These are phyloP conservation scores for Drosophila hydei DNA, from an alignment of 1,140 invertebrate genomes.

Conservation along the genomic window DNA sequence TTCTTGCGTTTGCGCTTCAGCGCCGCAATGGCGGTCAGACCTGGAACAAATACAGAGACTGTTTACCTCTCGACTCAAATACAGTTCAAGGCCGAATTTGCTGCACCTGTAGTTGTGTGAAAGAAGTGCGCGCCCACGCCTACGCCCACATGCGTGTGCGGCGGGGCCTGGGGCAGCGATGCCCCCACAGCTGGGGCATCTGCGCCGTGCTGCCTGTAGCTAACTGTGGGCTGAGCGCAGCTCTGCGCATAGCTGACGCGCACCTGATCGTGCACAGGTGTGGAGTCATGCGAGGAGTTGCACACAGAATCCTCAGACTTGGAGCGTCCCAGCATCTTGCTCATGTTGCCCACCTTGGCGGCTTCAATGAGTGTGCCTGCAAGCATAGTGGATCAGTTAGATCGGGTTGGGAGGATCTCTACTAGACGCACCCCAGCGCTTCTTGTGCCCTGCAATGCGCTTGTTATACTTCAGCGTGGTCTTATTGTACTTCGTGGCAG, in stretches of 20 bases:
- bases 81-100: not conserved
- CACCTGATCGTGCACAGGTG: conserved; percentile 74
- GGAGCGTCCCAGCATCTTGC: conserved; percentile 89
- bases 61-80: not conserved
- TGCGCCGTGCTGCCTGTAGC: conserved; percentile 50
- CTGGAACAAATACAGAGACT: conserved; percentile 35
- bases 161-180: conserved; percentile 10
- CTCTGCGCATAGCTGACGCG: conserved; percentile 76
- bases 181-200: not conserved
- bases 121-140: conserved; percentile 74
- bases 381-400: too few species aligned
- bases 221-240: conserved; percentile 49
- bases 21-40: conserved; percentile 87
- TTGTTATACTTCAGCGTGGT: conserved; percentile 85
- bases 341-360: conserved; percentile 90
- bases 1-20: conserved; percentile 91
- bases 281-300: conserved; percentile 85
- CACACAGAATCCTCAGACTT: conserved; percentile 93
- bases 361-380: conserved; percentile 93
- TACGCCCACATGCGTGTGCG: conserved; percentile 45
- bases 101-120: conserved; percentile 72
- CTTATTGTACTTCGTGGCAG: conserved; percentile 77
- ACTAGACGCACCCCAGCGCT: conserved; percentile 86
- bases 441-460: conserved; percentile 87
- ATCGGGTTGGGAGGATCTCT: too few species aligned